Evolutionary conservation across 35 echinoderm and acorn worm genomes (phyloP), one percentile per base, ranked within the genome.

Genomic region (Ophiothrix spiculata): DNA sequence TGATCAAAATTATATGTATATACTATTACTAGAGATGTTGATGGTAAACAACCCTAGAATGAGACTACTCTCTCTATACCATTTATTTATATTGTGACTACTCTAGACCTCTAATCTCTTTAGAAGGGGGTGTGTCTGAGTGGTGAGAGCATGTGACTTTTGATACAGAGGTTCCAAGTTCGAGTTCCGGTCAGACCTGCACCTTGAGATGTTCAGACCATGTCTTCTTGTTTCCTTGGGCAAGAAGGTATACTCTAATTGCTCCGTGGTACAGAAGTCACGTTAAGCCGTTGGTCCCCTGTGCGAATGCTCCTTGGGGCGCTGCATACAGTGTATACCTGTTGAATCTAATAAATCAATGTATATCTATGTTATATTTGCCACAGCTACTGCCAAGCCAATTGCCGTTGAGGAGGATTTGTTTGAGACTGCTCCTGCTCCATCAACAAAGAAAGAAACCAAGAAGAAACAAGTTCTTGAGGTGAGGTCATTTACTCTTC

Each of bases 371-470:
- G 23, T 82, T 54, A n/a, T 15, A 23, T 60, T 64, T 32, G 69
- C n/a, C 31, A 84, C 54, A 63, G 42, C 81, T 35, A 1, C 81
- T 56, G 77, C 80, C 10, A 76, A 77, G 25, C 41, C 81, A 60
- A 15, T 35, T 3, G 35, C 69, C 0, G 79, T 83, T 21, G 90
- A 92, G 0, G 91, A 93, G 40, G 86, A 88, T 88, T 46, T 93
- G 31, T 93, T 93, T 88, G 86, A 78, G 14, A 64, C 90, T 17
- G 28, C 90, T 0, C 69, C 93, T 4, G 28, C 84, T 36, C 76
- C 84, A 63, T 89, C 89, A 78, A 56, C 84, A 64, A 92, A 97
- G 73, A 91, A 91, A 74, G 79, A 75, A 31, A 37, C 63, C 60
- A 94, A 94, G 82, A 85, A 81, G 56, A 36, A 78, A 83, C 39